phyloP scores from a whole-genome alignment of 2,888 invertebrate genomes.

The Onthophagus sagittarius region DNA sequence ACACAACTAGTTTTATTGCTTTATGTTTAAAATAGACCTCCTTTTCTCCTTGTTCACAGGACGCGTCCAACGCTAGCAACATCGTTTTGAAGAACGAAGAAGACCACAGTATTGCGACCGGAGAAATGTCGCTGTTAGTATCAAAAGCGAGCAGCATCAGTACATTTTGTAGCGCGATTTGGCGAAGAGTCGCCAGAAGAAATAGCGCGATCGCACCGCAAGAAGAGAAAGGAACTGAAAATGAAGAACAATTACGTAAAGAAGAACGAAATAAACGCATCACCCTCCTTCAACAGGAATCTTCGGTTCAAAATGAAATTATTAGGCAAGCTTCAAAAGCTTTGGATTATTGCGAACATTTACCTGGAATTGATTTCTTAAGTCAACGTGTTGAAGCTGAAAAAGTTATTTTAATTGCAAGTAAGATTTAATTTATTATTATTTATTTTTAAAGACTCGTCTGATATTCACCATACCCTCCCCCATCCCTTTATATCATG shows the following conservation, averaged over 20 bases:
- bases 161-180: slow-evolving; percentile 13
- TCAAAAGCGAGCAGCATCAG: slow-evolving; percentile 25
- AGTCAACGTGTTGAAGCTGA: slow-evolving; percentile 37
- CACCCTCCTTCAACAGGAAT: slow-evolving; percentile 21
- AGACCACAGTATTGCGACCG: slow-evolving; percentile 23
- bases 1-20: background rate
- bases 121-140: slow-evolving; percentile 27
- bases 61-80: background rate
- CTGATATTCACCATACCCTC: no score
- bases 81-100: background rate
- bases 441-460: no score
- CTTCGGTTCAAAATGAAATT: slow-evolving; percentile 36
- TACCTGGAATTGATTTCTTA: slow-evolving; percentile 22
- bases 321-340: slow-evolving; percentile 40
- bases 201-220: background rate
- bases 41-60: background rate
- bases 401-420: slow-evolving; percentile 37
- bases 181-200: slow-evolving; percentile 13
- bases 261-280: slow-evolving; percentile 5
- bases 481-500: no score
- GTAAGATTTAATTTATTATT: slow-evolving; percentile 11
- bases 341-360: slow-evolving; percentile 31
- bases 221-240: slow-evolving; percentile 2
- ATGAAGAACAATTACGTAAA: slow-evolving; percentile 10
- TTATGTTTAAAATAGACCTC: background rate